A percentile compares a stretch with the other conserved stretches of the same genome.
Evolutionary conservation across 2,888 invertebrate genomes (phyloP).

Genomic region (Brachypalpus laphriformis): DNA sequence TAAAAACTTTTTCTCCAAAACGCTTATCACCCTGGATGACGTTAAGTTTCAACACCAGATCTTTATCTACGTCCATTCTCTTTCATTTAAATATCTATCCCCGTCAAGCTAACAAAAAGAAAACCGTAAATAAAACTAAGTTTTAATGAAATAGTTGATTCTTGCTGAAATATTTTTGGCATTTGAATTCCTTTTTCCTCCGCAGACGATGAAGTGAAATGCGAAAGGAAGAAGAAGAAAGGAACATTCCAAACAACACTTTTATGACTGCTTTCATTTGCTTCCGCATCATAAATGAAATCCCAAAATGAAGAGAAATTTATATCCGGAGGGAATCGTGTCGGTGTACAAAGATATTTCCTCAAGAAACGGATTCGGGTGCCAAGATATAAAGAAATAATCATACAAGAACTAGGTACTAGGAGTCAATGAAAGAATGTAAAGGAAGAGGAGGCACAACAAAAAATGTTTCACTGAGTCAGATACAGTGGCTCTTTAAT

Average conservation of each 20-base stretch:
- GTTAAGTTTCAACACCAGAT: too few species aligned
- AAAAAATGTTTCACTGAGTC: background rate
- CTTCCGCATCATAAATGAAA: conserved; percentile 45
- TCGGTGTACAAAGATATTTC: background rate
- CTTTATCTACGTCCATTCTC: too few species aligned
- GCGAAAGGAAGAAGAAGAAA: background rate
- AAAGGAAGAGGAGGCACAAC: background rate
- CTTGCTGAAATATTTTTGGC: background rate
- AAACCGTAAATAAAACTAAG: background rate
- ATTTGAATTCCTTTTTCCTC: background rate
- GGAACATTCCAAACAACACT: conserved; percentile 8
- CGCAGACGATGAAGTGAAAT: background rate
- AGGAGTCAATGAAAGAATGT: background rate
- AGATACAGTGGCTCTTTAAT: conserved; percentile 41
- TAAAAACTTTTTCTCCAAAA: too few species aligned
- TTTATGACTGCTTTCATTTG: conserved; percentile 29
- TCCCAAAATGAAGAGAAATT: conserved; percentile 2
- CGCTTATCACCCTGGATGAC: too few species aligned
- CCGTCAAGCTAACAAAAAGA: background rate
- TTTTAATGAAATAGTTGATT: conserved; percentile 3
- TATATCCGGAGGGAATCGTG: background rate
- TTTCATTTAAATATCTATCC: background rate
- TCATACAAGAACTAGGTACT: background rate
- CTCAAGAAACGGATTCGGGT: background rate
- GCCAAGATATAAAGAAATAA: background rate